These are phyloP conservation scores for Willowsia nigromaculata DNA, from an alignment of 2,888 invertebrate genomes.

Conservation along the genomic window DNA sequence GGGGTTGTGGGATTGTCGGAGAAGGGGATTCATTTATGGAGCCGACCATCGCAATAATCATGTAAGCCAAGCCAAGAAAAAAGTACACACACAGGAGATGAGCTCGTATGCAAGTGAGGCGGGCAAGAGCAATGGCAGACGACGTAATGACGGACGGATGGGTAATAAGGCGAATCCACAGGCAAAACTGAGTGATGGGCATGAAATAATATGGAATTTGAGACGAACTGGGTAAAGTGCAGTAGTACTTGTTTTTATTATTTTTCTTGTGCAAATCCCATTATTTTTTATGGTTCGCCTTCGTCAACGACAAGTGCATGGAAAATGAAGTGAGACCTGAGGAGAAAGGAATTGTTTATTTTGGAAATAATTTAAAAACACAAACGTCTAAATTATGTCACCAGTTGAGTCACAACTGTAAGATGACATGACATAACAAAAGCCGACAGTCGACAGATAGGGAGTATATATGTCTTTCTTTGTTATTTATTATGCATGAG, in stretches of 20 bases:
- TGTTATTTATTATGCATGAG: constrained; percentile 34
- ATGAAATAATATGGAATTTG: neutral
- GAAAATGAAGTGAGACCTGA: constrained; percentile 32
- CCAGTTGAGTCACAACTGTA: neutral
- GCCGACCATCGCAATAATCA: constrained; percentile 32
- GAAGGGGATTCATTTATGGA: constrained; percentile 40
- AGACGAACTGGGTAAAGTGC: constrained; percentile 16
- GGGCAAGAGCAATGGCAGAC: neutral
- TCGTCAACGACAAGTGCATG: constrained; percentile 7
- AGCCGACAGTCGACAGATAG: neutral
- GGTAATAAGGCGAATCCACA: constrained; percentile 27
- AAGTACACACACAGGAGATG: constrained; percentile 38
- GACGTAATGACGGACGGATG: constrained; percentile 39
- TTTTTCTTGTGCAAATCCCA: constrained; percentile 8
- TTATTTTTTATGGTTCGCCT: neutral
- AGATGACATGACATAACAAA: constrained; percentile 1
- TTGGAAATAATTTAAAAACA: neutral
- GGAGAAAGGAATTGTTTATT: constrained; percentile 37
- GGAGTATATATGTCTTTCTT: neutral
- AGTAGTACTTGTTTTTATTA: neutral
- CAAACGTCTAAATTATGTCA: constrained; percentile 18
- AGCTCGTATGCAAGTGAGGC: neutral
- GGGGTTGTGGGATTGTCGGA: constrained; percentile 33
- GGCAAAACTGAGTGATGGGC: constrained; percentile 31
- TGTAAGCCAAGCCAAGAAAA: neutral